Base-by-base conservation (phyloP, 2,797 vertebrate genomes). In the Acanthiza pusilla region DNA sequence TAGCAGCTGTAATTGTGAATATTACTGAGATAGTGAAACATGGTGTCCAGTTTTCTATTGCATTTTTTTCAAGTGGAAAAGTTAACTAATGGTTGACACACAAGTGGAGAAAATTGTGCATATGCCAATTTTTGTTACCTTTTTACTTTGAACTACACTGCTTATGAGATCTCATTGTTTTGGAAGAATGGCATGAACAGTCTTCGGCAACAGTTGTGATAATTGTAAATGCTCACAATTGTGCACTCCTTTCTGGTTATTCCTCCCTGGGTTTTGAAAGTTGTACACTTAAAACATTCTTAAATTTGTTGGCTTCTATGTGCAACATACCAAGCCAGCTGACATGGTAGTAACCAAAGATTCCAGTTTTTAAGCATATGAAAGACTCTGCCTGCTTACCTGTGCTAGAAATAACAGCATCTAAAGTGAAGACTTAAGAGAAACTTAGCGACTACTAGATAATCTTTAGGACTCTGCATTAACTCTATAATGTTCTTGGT, bases 401-500 rank as follows among this genome's bases (percentile, higher is more conserved):
- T 98, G 98, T 98, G 98, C 98, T 99, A 99, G 98, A 99, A 98
- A 97, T 97, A 97, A 97, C 98, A 98, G 98, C 98, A 98, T 98
- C 98, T 98, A 98, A 98, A 98, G 97, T 98, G 98, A 98, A 98
- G 98, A 98, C 96, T 97, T 98, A 97, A 96, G 97, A 98, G 98
- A 98, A 98, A 98, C 97, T 98, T 98, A 98, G 98, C 97, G 98
- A 98, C 98, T 98, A 98, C 98, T 98, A 98, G 98, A 98, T 99
- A 99, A 98, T 99, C 98, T 98, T 98, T 99, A 99, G 99, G 99
- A 98, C 98, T 98, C 98, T 99, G 98, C 98, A 99, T 98, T 98
- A 98, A 99, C 98, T 98, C 97, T 98, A 97, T 98, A 98, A 99
- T 99, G 98, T 99, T 99, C 98, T 99, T 99, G 99, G 98, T 99